Evolutionary conservation across 2,797 vertebrate genomes (phyloP).

Genomic region (Acanthiza pusilla): DNA sequence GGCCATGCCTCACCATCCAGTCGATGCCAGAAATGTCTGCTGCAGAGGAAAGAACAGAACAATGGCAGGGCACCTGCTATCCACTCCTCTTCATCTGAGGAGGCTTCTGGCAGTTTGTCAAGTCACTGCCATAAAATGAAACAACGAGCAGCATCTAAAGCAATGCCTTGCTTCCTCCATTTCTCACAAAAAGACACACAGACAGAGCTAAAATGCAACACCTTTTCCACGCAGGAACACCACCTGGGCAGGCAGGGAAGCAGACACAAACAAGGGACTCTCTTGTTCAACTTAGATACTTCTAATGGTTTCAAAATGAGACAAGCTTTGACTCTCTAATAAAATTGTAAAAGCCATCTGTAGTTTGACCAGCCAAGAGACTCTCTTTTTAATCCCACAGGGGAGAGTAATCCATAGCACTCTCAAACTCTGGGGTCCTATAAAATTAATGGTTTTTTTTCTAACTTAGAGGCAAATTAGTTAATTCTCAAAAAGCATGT

Average conservation of each 20-base stretch:
- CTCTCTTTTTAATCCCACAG: neutral
- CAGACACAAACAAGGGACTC: neutral
- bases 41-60: slow-evolving; percentile 40
- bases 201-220: neutral
- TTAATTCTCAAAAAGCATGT: neutral
- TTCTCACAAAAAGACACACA: neutral
- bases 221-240: neutral
- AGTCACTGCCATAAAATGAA: neutral
- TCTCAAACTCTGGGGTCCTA: neutral
- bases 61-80: neutral
- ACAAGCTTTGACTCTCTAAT: neutral
- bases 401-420: neutral
- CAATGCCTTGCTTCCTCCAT: neutral
- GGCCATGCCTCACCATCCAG: slow-evolving; percentile 98
- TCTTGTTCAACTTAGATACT: neutral
- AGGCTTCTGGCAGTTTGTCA: neutral
- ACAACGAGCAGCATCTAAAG: neutral
- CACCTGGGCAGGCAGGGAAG: neutral
- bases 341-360: neutral
- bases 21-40: slow-evolving; percentile 93
- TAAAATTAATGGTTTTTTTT: neutral
- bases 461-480: neutral
- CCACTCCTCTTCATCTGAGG: neutral
- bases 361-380: neutral
- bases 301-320: neutral